Conservation (phyloP, 2,888 invertebrate species). For the Brenthis hecate region DNA sequence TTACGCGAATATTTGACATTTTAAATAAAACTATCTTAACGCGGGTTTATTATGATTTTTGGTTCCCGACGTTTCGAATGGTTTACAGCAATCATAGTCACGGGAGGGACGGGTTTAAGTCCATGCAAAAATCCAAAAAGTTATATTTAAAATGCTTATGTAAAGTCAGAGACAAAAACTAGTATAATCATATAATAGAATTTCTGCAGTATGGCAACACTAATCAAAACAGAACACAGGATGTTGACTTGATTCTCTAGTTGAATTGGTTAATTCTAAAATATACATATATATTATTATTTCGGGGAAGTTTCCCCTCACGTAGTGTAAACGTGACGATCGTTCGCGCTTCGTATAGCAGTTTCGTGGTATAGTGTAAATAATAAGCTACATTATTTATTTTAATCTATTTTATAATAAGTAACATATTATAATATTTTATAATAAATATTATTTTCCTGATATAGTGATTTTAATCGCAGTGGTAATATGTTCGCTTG, state of each 20-base stretch:
- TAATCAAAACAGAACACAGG: slow-evolving; percentile 13
- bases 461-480: too few relatives aligned
- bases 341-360: slow-evolving; percentile 35
- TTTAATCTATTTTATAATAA: not conserved
- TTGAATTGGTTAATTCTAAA: slow-evolving; percentile 48
- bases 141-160: not conserved
- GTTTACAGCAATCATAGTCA: too few relatives aligned
- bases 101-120: too few relatives aligned
- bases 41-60: too few relatives aligned
- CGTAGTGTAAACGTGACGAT: slow-evolving; percentile 62
- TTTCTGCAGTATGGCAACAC: slow-evolving; percentile 16
- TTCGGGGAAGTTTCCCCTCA: slow-evolving; percentile 54
- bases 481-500: too few relatives aligned
- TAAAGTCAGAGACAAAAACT: not conserved
- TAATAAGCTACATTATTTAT: not conserved
- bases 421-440: too few relatives aligned
- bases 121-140: too few relatives aligned
- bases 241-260: slow-evolving; percentile 9
- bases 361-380: slow-evolving; percentile 26
- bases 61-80: too few relatives aligned
- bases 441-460: too few relatives aligned
- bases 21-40: too few relatives aligned
- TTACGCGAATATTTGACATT: too few relatives aligned
- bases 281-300: slow-evolving; percentile 54
- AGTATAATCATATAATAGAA: slow-evolving; percentile 11